These are phyloP conservation scores for Tetragnatha montana DNA, from an alignment of 2,888 invertebrate genomes.

Conservation along the genomic window DNA sequence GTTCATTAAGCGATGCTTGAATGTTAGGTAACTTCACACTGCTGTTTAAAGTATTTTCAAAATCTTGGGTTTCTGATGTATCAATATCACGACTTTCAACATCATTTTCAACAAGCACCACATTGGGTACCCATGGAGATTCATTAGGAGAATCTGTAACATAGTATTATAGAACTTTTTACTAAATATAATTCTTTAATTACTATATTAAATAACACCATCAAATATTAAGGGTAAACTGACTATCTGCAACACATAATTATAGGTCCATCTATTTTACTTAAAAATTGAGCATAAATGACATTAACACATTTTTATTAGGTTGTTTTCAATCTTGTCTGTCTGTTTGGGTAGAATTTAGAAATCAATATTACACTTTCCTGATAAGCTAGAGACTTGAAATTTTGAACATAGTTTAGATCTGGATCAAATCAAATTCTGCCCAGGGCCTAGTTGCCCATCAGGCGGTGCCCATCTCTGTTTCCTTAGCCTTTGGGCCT, in stretches of 20 bases:
- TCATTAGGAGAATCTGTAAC: constrained; percentile 49
- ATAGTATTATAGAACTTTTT: background rate
- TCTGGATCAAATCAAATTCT: too few species aligned
- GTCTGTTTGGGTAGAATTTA: too few species aligned
- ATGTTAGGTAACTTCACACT: constrained; percentile 36
- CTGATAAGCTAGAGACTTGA: too few species aligned
- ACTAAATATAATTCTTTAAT: background rate
- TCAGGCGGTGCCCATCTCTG: too few species aligned
- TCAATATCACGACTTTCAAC: constrained; percentile 29
- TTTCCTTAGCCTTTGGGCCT: too few species aligned
- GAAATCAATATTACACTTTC: too few species aligned
- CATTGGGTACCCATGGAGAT: constrained; percentile 67
- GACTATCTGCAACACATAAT: background rate
- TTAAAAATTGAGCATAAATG: too few species aligned
- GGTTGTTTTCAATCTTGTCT: too few species aligned
- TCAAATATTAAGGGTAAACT: background rate
- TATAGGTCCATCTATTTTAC: too few species aligned
- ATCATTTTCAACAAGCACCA: constrained; percentile 67
- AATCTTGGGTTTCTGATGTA: constrained; percentile 8
- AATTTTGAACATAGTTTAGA: too few species aligned
- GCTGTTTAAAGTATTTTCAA: constrained; percentile 12
- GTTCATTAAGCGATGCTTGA: constrained; percentile 16
- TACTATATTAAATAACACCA: background rate
- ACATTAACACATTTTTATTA: too few species aligned
- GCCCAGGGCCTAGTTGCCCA: too few species aligned